Percentiles rank a stretch among this genome's conserved stretches.
phyloP scores from a whole-genome alignment of 2,888 invertebrate genomes.

The Euphydryas editha region DNA sequence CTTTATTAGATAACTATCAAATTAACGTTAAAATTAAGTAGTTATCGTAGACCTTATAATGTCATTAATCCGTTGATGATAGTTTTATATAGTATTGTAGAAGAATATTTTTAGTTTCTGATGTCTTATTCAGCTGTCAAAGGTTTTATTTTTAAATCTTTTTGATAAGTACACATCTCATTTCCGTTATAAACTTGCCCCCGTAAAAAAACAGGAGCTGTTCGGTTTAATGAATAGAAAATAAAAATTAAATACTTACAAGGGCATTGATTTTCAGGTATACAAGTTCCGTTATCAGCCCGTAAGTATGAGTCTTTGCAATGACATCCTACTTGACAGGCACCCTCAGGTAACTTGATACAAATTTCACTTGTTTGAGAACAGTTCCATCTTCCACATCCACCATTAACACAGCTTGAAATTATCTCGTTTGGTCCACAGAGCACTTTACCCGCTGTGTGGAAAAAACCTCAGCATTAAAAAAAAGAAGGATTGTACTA shows the following conservation, averaged over 20 bases:
- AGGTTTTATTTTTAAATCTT: too few relatives aligned
- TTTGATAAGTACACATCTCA: too few relatives aligned
- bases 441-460: neutral
- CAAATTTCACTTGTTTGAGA: constrained; percentile 47
- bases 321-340: constrained; percentile 43
- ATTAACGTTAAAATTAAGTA: too few relatives aligned
- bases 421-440: constrained; percentile 43
- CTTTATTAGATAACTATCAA: too few relatives aligned
- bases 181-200: too few relatives aligned
- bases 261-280: constrained; percentile 47
- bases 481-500: neutral
- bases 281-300: constrained; percentile 42
- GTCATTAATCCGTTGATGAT: too few relatives aligned
- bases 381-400: constrained; percentile 49
- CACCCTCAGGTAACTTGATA: constrained; percentile 24
- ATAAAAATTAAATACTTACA: constrained; percentile 38
- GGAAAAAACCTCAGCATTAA: neutral
- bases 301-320: constrained; percentile 43
- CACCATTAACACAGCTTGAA: constrained; percentile 44
- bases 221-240: too few relatives aligned
- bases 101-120: too few relatives aligned
- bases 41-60: too few relatives aligned
- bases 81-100: too few relatives aligned
- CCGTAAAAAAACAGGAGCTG: too few relatives aligned
- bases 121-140: too few relatives aligned